Percentiles rank a stretch among this genome's conserved stretches.
These are phyloP conservation scores for Drosophila varians DNA, from an alignment of 1,140 invertebrate species.

Conservation along the genomic window DNA sequence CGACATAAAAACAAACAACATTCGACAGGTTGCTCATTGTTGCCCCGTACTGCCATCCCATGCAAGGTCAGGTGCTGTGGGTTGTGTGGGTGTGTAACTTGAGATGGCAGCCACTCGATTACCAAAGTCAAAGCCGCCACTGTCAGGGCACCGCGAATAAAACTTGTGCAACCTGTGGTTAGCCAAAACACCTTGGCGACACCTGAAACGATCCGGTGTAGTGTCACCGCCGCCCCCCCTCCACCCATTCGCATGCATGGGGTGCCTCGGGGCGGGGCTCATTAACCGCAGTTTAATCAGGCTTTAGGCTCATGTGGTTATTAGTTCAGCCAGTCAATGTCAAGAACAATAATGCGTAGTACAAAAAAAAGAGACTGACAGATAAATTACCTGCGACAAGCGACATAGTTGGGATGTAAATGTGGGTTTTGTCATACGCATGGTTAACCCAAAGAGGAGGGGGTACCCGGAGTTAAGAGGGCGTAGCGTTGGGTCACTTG, in stretches of 20 bases:
- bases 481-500: slow-evolving; percentile 22
- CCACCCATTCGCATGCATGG: background rate
- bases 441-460: slow-evolving; percentile 39
- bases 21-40: slow-evolving; percentile 9
- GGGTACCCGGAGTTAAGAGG: background rate
- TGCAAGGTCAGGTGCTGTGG: slow-evolving; percentile 32
- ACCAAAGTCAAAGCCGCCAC: slow-evolving; percentile 43
- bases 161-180: slow-evolving; percentile 40
- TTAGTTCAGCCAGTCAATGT: slow-evolving; percentile 69
- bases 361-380: background rate
- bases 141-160: slow-evolving; percentile 13
- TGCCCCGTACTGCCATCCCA: too few relatives aligned
- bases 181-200: slow-evolving; percentile 47
- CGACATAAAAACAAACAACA: slow-evolving; percentile 1
- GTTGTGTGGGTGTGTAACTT: slow-evolving; percentile 26
- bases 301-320: slow-evolving; percentile 70
- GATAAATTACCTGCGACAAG: slow-evolving; percentile 3
- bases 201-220: slow-evolving; percentile 39
- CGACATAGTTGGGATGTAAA: slow-evolving; percentile 15
- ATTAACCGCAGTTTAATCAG: slow-evolving; percentile 80
- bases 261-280: slow-evolving; percentile 38
- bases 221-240: slow-evolving; percentile 12
- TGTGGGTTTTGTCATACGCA: slow-evolving; percentile 45
- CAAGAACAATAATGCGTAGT: slow-evolving; percentile 6
- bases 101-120: slow-evolving; percentile 43